Evolutionary conservation across 2,113 vertebrate genomes (phyloP).

Genomic region (Poecile atricapillus): DNA sequence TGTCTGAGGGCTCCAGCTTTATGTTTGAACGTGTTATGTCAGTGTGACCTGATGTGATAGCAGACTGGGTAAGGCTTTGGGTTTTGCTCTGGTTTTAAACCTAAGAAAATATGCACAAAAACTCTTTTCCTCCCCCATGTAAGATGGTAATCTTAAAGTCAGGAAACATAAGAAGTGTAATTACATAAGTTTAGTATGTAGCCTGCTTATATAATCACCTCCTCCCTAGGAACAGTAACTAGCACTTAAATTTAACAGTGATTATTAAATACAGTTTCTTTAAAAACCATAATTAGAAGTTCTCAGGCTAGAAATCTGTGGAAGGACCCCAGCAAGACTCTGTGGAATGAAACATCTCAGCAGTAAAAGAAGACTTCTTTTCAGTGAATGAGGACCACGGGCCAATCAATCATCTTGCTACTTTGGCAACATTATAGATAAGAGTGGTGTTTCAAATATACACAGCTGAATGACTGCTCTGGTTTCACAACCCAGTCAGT

Average conservation of each 20-base stretch:
- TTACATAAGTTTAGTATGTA: background rate
- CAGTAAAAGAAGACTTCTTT: background rate
- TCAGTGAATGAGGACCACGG: background rate
- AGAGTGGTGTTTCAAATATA: background rate
- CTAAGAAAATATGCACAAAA: background rate
- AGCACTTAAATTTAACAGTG: background rate
- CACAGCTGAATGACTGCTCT: background rate
- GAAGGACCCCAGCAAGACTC: background rate
- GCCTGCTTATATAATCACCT: background rate
- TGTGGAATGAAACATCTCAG: background rate
- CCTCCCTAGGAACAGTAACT: background rate
- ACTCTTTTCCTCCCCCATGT: background rate
- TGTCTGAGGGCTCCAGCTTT: background rate
- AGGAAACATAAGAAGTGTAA: background rate
- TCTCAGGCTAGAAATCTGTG: background rate
- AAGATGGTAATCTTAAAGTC: background rate
- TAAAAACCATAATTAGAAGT: background rate
- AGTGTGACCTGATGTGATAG: constrained; percentile 20
- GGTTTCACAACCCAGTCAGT: background rate
- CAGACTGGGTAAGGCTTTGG: background rate
- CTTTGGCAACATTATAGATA: background rate
- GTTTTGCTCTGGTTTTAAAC: background rate
- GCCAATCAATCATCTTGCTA: background rate
- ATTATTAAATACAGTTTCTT: background rate
- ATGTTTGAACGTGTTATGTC: background rate